These are phyloP conservation scores for Phymorhynchus buccinoides DNA, from an alignment of 1,140 invertebrate genomes.

Conservation along the genomic window DNA sequence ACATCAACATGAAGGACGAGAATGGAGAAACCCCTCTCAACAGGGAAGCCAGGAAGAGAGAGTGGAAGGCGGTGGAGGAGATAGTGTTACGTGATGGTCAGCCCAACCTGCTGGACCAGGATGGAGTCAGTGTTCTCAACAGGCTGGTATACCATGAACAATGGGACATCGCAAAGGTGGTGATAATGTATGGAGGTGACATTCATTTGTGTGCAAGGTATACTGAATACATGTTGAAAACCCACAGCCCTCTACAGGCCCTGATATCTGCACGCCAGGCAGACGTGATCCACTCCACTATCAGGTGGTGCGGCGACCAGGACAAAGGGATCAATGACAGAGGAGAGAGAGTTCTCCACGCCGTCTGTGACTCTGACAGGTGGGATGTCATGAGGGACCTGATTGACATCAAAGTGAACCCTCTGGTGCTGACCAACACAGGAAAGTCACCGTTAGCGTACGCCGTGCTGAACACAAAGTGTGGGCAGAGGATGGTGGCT, in stretches of 20 bases:
- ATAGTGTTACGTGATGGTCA: background rate
- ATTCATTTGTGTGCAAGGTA: background rate
- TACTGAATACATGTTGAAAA: background rate
- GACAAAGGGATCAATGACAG: background rate
- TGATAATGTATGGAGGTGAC: background rate
- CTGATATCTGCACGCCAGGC: background rate
- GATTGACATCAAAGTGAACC: background rate
- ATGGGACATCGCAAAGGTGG: background rate
- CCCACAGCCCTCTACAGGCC: background rate
- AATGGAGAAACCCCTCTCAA: background rate
- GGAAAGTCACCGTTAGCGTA: background rate
- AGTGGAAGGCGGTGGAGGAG: conserved; percentile 12
- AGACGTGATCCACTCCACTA: background rate
- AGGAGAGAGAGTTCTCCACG: background rate
- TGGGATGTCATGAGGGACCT: background rate
- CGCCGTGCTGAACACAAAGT: background rate
- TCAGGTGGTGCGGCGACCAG: background rate
- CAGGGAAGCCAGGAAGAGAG: conserved; percentile 20
- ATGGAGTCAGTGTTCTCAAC: background rate
- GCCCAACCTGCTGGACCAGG: background rate
- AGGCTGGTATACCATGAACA: background rate
- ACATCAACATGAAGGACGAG: conserved; percentile 24
- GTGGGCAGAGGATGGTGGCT: background rate
- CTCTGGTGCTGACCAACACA: background rate
- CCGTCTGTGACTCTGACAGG: background rate